Evolutionary conservation across 2,797 vertebrate genomes (phyloP).

Genomic region (Gymnothorax javanicus): DNA sequence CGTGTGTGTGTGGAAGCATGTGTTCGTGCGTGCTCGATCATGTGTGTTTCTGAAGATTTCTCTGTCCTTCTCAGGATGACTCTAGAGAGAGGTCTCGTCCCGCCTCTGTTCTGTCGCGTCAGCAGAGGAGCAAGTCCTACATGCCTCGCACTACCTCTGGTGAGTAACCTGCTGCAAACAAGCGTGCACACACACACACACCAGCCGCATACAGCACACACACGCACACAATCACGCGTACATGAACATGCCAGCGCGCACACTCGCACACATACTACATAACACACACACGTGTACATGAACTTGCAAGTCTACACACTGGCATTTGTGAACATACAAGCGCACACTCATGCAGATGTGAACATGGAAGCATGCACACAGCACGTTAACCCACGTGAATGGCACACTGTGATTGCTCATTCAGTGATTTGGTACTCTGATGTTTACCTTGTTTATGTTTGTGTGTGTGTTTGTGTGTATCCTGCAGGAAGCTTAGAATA

Average conservation of each 20-base stretch:
- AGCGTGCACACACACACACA: too few species aligned
- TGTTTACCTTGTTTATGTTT: background rate
- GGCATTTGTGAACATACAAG: background rate
- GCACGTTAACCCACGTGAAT: too few species aligned
- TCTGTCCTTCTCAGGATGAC: constrained; percentile 84
- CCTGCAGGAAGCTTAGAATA: constrained; percentile 77
- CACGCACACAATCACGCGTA: background rate
- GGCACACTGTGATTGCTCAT: background rate
- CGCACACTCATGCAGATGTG: background rate
- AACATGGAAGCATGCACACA: background rate
- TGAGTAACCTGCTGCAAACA: constrained; percentile 54
- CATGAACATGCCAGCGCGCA: background rate
- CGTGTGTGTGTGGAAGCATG: background rate
- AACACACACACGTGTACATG: background rate
- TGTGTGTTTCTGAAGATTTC: constrained; percentile 64
- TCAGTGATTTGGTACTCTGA: background rate
- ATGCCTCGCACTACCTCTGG: constrained; percentile 89
- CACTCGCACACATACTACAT: background rate
- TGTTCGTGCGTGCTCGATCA: background rate
- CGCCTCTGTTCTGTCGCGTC: constrained; percentile 78
- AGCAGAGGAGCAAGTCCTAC: constrained; percentile 84
- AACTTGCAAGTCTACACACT: too few species aligned
- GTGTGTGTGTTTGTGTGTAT: background rate
- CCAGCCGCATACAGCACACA: background rate
- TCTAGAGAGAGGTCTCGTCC: constrained; percentile 77